Evolutionary conservation across 2,888 invertebrate genomes (phyloP), one percentile per base, ranked within the genome.

Genomic region (Emmelina monodactyla): DNA sequence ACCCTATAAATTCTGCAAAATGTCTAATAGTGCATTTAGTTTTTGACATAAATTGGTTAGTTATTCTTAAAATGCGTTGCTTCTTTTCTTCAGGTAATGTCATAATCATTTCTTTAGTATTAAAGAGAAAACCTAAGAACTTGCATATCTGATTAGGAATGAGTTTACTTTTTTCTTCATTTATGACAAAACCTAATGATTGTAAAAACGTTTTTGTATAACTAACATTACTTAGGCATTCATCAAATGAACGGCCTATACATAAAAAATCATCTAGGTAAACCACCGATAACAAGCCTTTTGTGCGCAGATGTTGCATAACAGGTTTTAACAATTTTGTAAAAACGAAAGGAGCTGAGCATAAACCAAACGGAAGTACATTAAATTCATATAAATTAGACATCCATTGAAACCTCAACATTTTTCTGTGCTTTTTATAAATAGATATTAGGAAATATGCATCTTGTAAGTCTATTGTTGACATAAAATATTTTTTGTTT

Each of bases 71-170:
- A n/a, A 32, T 15, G 25, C 12, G 13, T 31, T 31, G 12, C 10
- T 14, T 34, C 14, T 40, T 34, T 34, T 36, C 3, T 16, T 16
- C 10, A 7, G 40, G 40, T 2, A 38, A 15, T 10, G 12, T 28
- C 3, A 38, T 11, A 14, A 12, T n/a, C 37, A 41, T 39, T 10
- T 31, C 3, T 13, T 31, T 5, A 3, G 38, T 35, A 22, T 41
- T 22, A 11, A 37, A 34, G 2, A 16, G 13, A 19, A 41, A 41
- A 4, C 41, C 39, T 32, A 40, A 29, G 34, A 40, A 39, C 15
- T 34, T 30, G 19, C 37, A 39, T 1, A 3, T 1, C 7, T 15
- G 15, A 13, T 12, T 33, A 3, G 33, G 37, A 7, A 19, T 22
- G 9, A 37, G 9, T 15, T 16, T 10, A n/a, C 34, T 38, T 32